A percentile compares a stretch with the other conserved stretches of the same genome.
These are phyloP conservation scores for Euclidia mi DNA, from an alignment of 2,888 invertebrate genomes.

Conservation along the genomic window DNA sequence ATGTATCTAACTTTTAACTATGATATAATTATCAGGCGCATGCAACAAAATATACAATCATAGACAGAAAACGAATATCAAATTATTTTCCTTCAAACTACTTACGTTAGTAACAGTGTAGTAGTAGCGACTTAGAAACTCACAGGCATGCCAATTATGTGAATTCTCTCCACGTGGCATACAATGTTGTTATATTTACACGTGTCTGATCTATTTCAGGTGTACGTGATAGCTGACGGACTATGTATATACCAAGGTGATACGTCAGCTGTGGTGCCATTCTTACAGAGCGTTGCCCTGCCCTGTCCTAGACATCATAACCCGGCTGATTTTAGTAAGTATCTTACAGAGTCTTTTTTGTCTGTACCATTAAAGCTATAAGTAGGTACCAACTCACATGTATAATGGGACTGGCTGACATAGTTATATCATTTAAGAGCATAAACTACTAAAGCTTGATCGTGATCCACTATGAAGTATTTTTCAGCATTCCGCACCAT, in stretches of 20 bases:
- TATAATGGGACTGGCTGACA: too few species aligned
- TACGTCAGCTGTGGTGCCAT: constrained; percentile 90
- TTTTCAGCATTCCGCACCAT: too few species aligned
- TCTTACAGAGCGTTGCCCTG: constrained; percentile 87
- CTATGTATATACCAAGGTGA: constrained; percentile 92
- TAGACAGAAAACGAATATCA: too few species aligned
- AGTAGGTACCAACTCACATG: too few species aligned
- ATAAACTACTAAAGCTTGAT: too few species aligned
- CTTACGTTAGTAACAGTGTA: not conserved
- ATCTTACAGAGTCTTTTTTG: constrained; percentile 4
- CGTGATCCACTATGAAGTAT: too few species aligned
- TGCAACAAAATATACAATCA: too few species aligned
- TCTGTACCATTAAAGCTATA: not conserved
- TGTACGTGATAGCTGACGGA: constrained; percentile 91
- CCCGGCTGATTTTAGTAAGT: constrained; percentile 93
- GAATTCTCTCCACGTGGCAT: constrained; percentile 19
- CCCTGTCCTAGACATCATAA: constrained; percentile 92
- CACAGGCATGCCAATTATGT: constrained; percentile 17
- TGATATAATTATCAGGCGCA: too few species aligned
- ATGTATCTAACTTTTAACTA: too few species aligned
- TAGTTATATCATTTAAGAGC: too few species aligned
- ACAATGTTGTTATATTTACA: constrained; percentile 31
- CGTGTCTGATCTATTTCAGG: constrained; percentile 70
- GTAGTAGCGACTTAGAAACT: constrained; percentile 6
- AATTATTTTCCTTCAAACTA: too few species aligned